phyloP scores from a whole-genome alignment of 2,797 vertebrate genomes.

The Crypturellus tataupa region DNA sequence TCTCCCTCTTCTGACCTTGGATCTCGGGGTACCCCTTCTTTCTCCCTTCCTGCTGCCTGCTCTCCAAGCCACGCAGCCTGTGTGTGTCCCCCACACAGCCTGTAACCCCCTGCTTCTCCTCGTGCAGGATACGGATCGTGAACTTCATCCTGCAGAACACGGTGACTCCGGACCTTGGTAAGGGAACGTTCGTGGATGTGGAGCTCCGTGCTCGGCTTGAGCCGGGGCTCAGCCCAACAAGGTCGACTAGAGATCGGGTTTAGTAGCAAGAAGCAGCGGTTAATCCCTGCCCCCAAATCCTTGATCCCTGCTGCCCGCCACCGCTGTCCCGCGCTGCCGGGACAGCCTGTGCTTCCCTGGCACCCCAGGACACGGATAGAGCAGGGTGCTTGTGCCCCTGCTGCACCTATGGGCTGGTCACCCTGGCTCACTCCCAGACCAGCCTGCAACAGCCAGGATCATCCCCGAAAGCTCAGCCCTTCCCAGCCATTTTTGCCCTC shows the following conservation, averaged over 20 bases:
- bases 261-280: background rate
- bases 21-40: background rate
- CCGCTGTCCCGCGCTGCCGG: rapidly evolving
- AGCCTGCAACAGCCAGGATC: background rate
- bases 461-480: background rate
- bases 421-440: background rate
- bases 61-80: background rate
- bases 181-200: background rate
- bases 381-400: background rate
- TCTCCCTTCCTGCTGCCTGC: background rate
- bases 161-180: background rate
- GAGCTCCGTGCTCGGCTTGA: background rate
- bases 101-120: background rate
- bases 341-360: background rate
- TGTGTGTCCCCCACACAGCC: background rate
- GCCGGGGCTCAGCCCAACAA: background rate
- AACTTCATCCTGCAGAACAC: constrained; percentile 87
- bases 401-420: background rate
- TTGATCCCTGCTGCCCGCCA: background rate
- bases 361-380: background rate
- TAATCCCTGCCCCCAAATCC: rapidly evolving
- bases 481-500: background rate
- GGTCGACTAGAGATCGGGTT: background rate
- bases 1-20: background rate
- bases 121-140: constrained; percentile 90